Conservation (phyloP, 2,888 invertebrate genomes). For the Leptinotarsa rubiginosa region DNA sequence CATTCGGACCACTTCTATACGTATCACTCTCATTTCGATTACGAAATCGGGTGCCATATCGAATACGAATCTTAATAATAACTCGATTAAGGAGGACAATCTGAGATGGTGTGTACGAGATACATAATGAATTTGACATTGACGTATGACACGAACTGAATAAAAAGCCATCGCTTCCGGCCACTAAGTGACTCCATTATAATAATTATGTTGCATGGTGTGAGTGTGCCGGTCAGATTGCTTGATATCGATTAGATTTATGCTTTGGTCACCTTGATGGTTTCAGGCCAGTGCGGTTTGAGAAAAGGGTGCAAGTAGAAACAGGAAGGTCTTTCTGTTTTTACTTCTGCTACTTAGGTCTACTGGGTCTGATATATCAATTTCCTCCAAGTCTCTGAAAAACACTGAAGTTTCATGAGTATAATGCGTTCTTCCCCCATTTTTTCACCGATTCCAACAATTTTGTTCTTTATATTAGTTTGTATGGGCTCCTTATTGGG, state of each 20-base stretch:
- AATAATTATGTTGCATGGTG: neutral
- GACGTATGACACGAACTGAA: constrained; percentile 8
- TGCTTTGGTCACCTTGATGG: neutral
- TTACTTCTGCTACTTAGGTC: no score
- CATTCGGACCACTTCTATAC: neutral
- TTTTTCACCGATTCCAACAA: no score
- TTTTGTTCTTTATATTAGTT: no score
- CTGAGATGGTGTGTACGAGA: constrained; percentile 6
- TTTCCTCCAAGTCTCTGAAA: no score
- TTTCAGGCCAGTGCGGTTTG: neutral
- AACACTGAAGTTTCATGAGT: no score
- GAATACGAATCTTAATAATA: constrained; percentile 11
- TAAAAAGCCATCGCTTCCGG: constrained; percentile 11
- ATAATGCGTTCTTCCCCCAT: no score
- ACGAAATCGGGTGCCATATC: constrained; percentile 18
- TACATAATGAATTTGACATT: constrained; percentile 17
- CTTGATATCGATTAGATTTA: neutral
- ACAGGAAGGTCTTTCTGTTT: no score
- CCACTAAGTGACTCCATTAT: constrained; percentile 9
- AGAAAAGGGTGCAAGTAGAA: no score
- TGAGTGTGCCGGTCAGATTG: constrained; percentile 11
- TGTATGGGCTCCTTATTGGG: no score
- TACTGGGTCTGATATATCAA: no score
- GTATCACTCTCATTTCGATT: constrained; percentile 7
- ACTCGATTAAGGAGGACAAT: constrained; percentile 10